Conservation (phyloP, 2,888 invertebrate genomes). For the Apoda limacodes region DNA sequence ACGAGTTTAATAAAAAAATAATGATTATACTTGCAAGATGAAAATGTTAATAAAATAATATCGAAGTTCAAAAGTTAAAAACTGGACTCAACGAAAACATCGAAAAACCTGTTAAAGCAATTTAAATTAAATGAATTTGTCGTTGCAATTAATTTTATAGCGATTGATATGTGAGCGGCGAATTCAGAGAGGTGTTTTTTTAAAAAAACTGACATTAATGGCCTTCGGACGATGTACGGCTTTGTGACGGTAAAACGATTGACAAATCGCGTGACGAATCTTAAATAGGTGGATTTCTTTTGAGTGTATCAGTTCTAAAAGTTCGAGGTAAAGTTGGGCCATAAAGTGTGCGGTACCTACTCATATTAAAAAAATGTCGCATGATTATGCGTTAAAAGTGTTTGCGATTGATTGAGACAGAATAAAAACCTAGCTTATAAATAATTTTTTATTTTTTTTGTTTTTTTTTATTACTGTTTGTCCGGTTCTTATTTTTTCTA, state of each 20-base stretch:
- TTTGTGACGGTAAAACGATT: slow-evolving; percentile 62
- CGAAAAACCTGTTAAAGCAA: slow-evolving; percentile 46
- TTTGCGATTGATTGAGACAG: too few species aligned
- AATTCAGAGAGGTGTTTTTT: slow-evolving; percentile 51
- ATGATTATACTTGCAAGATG: slow-evolving; percentile 10
- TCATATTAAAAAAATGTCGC: too few species aligned
- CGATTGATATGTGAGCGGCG: slow-evolving; percentile 65
- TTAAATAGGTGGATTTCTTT: slow-evolving; percentile 66
- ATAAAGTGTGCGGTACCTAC: slow-evolving; percentile 18
- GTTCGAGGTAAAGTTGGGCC: slow-evolving; percentile 37
- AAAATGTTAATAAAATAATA: slow-evolving; percentile 10
- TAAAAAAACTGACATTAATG: slow-evolving; percentile 63
- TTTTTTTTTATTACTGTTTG: too few species aligned
- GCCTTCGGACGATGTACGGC: slow-evolving; percentile 46
- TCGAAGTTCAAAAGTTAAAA: slow-evolving; percentile 9
- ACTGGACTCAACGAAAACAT: slow-evolving; percentile 21
- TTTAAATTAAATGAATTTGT: slow-evolving; percentile 65
- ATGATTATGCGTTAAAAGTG: too few species aligned
- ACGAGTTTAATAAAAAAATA: too few species aligned
- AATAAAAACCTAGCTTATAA: too few species aligned
- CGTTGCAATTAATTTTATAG: slow-evolving; percentile 68
- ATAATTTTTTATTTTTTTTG: too few species aligned
- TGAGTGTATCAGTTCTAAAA: slow-evolving; percentile 54
- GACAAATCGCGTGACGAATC: slow-evolving; percentile 69
- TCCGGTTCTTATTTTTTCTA: too few species aligned